Evolutionary conservation across 2,888 invertebrate genomes (phyloP), one percentile per base, ranked within the genome.

Genomic region (Drosophila melanosoma): DNA sequence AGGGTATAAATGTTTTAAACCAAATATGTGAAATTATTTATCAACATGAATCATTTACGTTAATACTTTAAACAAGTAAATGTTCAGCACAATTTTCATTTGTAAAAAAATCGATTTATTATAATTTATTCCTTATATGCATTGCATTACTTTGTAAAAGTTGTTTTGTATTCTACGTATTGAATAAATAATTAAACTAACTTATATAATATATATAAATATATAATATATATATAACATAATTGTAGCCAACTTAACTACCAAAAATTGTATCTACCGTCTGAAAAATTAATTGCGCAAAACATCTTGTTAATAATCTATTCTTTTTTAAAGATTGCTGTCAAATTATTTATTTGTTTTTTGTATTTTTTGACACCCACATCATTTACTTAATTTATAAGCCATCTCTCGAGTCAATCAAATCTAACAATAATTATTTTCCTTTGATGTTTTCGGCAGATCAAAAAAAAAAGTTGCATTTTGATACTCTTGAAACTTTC

Each of bases 1-100:
- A 59, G 62, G 35, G 62, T 35, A 58, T 64, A 51, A 67, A 72
- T 72, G 72, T 62, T 53, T 65, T 77, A 40, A 49, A 23, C 77
- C 81, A 69, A 79, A 79, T 79, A 49, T 38, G 73, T 35, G 54
- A 59, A 32, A 42, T 48, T 49, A 26, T 35, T 17, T 29, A 20
- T 26, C 54, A 10, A 59, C 33, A 40, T 76, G 79, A 76, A 59
- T 76, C 76, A 79, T 42, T 42, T 26, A 15, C 15, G 29, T 38
- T 4, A 38, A 29, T 54, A 36, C 23, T 10, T 35, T 53, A 53
- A 23, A 17, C 49, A 23, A 42, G 42, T 29, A 29, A 17, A 26
- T 56, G 2, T 12, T 1, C 7, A 8, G 29, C 56, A 38, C 38
- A 38, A 40, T 29, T 29, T 29, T 26, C 10, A 3, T 26, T 54